phyloP scores from a whole-genome alignment of 2,888 invertebrate species.

The Drosophila siamana region DNA sequence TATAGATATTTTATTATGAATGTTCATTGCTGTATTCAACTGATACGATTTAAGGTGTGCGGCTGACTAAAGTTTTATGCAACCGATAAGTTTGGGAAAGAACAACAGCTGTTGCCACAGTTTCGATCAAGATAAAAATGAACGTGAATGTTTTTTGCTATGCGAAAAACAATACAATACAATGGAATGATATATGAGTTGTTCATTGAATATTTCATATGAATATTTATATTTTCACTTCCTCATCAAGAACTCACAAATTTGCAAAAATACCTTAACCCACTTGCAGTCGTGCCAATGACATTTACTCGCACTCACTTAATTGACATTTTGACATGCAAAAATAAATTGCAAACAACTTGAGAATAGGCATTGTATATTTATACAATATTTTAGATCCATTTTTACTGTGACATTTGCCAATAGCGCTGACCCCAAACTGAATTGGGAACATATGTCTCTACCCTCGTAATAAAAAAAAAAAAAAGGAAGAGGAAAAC shows the following conservation, averaged over 20 bases:
- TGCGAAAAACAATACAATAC: background rate
- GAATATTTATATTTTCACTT: background rate
- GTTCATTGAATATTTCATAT: constrained; percentile 2
- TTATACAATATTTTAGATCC: constrained; percentile 24
- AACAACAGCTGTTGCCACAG: constrained; percentile 2
- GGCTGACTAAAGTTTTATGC: constrained; percentile 23
- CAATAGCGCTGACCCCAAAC: constrained; percentile 8
- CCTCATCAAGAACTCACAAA: background rate
- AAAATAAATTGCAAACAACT: background rate
- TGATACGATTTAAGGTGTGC: constrained; percentile 27
- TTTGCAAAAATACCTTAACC: background rate
- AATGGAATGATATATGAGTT: background rate
- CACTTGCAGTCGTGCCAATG: background rate
- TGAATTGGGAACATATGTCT: constrained; percentile 18
- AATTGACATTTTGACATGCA: constrained; percentile 18
- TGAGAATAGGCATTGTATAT: constrained; percentile 7
- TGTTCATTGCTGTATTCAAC: constrained; percentile 8
- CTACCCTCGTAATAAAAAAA: constrained; percentile 3
- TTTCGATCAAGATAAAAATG: constrained; percentile 10
- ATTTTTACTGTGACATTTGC: constrained; percentile 38
- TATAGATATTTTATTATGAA: constrained; percentile 6
- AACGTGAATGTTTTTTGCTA: background rate
- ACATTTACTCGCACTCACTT: constrained; percentile 1
- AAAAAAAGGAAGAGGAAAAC: background rate
- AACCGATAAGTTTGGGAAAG: constrained; percentile 8